Percentiles rank a stretch among this genome's conserved stretches.
Conservation (phyloP, 2,797 vertebrate genomes). For the Crypturellus tataupa region DNA sequence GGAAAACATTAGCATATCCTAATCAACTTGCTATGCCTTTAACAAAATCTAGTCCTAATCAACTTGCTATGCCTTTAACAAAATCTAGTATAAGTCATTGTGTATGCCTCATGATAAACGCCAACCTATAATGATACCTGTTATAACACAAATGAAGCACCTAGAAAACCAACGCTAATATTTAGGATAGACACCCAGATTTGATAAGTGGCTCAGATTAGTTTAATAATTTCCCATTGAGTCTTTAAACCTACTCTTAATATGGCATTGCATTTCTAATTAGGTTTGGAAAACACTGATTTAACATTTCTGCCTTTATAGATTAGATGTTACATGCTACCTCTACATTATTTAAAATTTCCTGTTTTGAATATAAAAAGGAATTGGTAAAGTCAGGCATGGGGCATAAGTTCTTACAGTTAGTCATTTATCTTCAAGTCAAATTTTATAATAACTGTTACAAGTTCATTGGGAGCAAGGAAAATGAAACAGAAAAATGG, state of each 20-base stretch:
- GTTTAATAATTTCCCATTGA: constrained; percentile 50
- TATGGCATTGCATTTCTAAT: constrained; percentile 28
- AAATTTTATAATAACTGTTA: constrained; percentile 36
- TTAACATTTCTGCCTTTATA: constrained; percentile 49
- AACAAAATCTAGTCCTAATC: background rate
- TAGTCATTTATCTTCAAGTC: constrained; percentile 46
- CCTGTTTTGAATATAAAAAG: constrained; percentile 21
- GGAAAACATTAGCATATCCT: background rate
- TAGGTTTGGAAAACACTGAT: constrained; percentile 25
- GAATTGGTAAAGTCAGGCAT: background rate
- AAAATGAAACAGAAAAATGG: constrained; percentile 55
- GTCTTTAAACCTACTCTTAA: constrained; percentile 35
- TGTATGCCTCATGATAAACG: background rate
- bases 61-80: background rate
- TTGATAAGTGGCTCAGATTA: constrained; percentile 41
- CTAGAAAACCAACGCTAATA: background rate
- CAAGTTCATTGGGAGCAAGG: background rate
- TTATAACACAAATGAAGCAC: background rate
- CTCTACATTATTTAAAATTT: background rate
- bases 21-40: background rate
- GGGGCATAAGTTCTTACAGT: constrained; percentile 2
- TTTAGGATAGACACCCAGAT: background rate
- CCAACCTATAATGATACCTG: background rate
- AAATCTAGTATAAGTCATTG: background rate
- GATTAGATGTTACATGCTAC: constrained; percentile 1